Evolutionary conservation across 2,888 invertebrate genomes (phyloP).

Genomic region (Morpho deidamia): DNA sequence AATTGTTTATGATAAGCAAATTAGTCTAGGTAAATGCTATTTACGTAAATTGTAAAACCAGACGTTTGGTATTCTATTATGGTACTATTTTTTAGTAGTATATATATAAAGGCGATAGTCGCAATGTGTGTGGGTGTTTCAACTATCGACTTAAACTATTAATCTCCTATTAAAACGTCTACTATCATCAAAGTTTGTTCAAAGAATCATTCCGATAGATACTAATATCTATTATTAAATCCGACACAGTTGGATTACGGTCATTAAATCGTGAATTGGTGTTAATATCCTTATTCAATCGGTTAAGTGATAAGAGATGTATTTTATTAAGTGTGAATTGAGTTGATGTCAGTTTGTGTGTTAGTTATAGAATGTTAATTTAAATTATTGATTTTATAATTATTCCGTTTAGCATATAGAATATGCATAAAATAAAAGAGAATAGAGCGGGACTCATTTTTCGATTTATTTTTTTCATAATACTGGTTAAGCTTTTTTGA

Average conservation of each 20-base stretch:
- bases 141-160: conserved; percentile 8
- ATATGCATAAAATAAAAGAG: too few species aligned
- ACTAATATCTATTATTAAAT: conserved; percentile 26
- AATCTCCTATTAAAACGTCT: conserved; percentile 14
- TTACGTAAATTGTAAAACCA: too few species aligned
- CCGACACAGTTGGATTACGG: conserved; percentile 27
- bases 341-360: background rate
- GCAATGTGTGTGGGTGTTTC: background rate
- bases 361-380: background rate
- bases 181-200: conserved; percentile 24
- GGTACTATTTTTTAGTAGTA: background rate
- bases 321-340: conserved; percentile 1
- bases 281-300: conserved; percentile 32
- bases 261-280: conserved; percentile 27
- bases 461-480: too few species aligned
- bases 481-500: too few species aligned
- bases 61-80: too few species aligned
- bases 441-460: too few species aligned
- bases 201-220: conserved; percentile 19
- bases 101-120: conserved; percentile 6
- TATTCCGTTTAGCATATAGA: too few species aligned
- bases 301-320: conserved; percentile 34
- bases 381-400: too few species aligned
- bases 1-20: too few species aligned
- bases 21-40: too few species aligned